Conservation (phyloP, 2,113 vertebrate species). For the Lophura nycthemera region DNA sequence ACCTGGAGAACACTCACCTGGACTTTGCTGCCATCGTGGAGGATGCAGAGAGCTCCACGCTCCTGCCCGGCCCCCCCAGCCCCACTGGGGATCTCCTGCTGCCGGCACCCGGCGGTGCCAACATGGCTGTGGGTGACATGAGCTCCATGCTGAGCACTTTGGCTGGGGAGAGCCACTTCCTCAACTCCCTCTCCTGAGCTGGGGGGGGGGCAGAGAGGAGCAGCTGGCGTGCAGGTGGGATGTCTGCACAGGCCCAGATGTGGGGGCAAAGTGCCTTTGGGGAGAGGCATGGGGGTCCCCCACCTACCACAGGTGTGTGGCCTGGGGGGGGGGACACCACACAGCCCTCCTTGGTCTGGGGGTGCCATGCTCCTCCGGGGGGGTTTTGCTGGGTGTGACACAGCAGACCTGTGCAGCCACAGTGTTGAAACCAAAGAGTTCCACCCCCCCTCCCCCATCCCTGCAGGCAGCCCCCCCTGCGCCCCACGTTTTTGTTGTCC, state of each 20-base stretch:
- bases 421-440: slow-evolving; percentile 43
- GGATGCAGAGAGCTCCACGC: slow-evolving; percentile 83
- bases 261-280: fast-evolving
- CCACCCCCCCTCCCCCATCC: too few relatives aligned
- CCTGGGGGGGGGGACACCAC: too few relatives aligned
- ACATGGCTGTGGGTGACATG: slow-evolving; percentile 99
- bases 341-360: background rate
- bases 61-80: slow-evolving; percentile 77
- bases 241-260: background rate
- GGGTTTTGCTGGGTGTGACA: fast-evolving
- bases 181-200: slow-evolving; percentile 87
- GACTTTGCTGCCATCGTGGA: slow-evolving; percentile 96
- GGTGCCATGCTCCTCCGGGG: background rate
- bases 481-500: too few relatives aligned
- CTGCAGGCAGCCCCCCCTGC: background rate
- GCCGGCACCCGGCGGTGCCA: slow-evolving; percentile 54
- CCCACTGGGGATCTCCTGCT: slow-evolving; percentile 71
- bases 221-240: background rate
- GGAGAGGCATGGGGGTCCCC: background rate
- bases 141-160: slow-evolving; percentile 93
- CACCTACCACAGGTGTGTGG: fast-evolving
- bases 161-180: slow-evolving; percentile 94
- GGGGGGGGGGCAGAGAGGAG: too few relatives aligned
- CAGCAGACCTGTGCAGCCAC: background rate
- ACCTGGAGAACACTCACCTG: slow-evolving; percentile 95